Evolutionary conservation across 2,797 vertebrate genomes (phyloP).

Genomic region (Chrysocyon brachyurus): DNA sequence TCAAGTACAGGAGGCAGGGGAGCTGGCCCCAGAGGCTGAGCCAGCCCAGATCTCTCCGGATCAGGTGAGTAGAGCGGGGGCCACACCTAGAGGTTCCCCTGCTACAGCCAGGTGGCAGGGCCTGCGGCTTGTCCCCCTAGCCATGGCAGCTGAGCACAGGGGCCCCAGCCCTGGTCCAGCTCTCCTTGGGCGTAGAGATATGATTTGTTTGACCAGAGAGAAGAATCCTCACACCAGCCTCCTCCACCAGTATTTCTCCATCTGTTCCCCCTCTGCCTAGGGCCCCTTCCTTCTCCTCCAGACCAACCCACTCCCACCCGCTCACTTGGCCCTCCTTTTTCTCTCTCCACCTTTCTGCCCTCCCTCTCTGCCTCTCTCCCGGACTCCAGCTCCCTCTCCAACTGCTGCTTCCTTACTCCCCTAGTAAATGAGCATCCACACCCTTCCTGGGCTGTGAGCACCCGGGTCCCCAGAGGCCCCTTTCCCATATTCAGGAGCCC

Average conservation of each 20-base stretch:
- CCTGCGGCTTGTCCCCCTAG: not conserved
- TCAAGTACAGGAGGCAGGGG: not conserved
- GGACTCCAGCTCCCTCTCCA: not conserved
- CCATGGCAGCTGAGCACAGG: not conserved
- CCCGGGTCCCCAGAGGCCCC: not conserved
- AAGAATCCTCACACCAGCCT: slow-evolving; percentile 56
- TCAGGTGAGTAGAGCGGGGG: not conserved
- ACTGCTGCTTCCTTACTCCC: not conserved
- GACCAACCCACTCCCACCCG: slow-evolving; percentile 61
- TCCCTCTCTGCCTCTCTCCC: not conserved
- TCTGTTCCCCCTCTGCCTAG: slow-evolving; percentile 62
- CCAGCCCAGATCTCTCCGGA: not conserved
- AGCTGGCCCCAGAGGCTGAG: not conserved
- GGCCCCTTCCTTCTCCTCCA: slow-evolving; percentile 58
- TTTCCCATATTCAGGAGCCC: not conserved
- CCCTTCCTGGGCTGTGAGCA: not conserved
- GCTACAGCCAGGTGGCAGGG: not conserved
- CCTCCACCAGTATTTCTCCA: slow-evolving; percentile 60
- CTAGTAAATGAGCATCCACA: not conserved
- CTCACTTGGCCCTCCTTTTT: not conserved
- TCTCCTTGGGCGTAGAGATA: not conserved
- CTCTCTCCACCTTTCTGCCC: not conserved
- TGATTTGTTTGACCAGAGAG: slow-evolving; percentile 53
- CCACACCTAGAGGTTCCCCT: not conserved
- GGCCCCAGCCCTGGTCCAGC: not conserved